These are phyloP conservation scores for Homalodisca vitripennis DNA, from an alignment of 1,140 invertebrate genomes.

Conservation along the genomic window DNA sequence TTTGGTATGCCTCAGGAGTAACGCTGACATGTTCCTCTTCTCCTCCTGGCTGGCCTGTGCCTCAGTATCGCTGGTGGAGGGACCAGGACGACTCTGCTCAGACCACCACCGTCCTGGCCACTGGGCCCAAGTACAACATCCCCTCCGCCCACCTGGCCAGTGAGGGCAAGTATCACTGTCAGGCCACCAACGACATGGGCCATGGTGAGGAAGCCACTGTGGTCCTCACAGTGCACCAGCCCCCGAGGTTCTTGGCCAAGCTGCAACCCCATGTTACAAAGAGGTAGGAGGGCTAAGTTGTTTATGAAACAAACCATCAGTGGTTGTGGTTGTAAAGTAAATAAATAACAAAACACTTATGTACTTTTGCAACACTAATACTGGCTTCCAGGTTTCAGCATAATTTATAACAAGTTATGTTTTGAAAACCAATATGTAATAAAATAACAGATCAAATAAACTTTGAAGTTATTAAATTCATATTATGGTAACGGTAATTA, in stretches of 20 bases:
- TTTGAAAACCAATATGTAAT: too few relatives aligned
- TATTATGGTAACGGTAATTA: too few relatives aligned
- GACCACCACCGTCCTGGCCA: conserved; percentile 61
- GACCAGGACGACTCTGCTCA: conserved; percentile 62
- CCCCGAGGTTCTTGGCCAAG: conserved; percentile 77
- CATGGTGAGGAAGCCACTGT: conserved; percentile 79
- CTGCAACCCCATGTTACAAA: conserved; percentile 79
- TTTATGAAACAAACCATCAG: too few relatives aligned
- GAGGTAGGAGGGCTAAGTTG: conserved; percentile 50
- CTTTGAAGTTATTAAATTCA: too few relatives aligned
- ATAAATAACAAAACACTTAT: too few relatives aligned
- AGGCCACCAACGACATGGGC: conserved; percentile 85
- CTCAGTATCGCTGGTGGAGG: conserved; percentile 85
- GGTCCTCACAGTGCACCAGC: conserved; percentile 80
- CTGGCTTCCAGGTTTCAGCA: too few relatives aligned
- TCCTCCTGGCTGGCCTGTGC: conserved; percentile 85
- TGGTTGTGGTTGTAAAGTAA: too few relatives aligned
- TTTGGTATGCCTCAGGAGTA: conserved; percentile 53
- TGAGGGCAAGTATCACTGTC: conserved; percentile 87
- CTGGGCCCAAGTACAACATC: conserved; percentile 83
- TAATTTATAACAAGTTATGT: too few relatives aligned
- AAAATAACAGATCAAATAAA: too few relatives aligned
- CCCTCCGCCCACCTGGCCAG: conserved; percentile 75
- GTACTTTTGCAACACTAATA: too few relatives aligned
- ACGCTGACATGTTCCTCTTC: conserved; percentile 83